These are phyloP conservation scores for Drosophila sechellia DNA, from an alignment of 1,140 invertebrate species.

Conservation along the genomic window DNA sequence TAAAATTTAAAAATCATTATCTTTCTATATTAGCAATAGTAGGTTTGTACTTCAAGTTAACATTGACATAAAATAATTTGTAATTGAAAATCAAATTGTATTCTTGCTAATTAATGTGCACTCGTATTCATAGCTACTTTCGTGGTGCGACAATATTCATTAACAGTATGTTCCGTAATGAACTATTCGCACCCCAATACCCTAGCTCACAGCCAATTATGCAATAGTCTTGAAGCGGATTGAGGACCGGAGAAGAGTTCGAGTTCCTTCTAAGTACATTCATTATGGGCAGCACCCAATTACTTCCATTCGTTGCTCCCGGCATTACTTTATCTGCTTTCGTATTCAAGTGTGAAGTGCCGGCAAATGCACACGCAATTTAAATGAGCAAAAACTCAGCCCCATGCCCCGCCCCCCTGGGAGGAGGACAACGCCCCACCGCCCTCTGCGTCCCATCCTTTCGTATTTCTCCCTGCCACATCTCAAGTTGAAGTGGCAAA, in stretches of 20 bases:
- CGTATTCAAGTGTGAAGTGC: constrained; percentile 81
- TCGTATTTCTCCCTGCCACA: constrained; percentile 19
- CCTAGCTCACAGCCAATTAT: constrained; percentile 39
- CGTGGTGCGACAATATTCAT: constrained; percentile 39
- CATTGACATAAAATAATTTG: too few relatives aligned
- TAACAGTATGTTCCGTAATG: constrained; percentile 35
- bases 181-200: constrained; percentile 17
- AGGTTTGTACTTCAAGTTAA: too few relatives aligned
- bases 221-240: constrained; percentile 38
- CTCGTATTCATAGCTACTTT: neutral
- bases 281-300: constrained; percentile 74
- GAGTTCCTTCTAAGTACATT: constrained; percentile 43
- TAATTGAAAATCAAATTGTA: too few relatives aligned
- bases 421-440: neutral
- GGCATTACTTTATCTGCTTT: constrained; percentile 82
- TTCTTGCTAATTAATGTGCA: neutral
- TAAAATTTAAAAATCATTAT: too few relatives aligned
- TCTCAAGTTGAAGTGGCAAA: constrained; percentile 63
- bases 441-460: neutral
- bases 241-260: constrained; percentile 19
- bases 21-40: too few relatives aligned
- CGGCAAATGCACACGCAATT: constrained; percentile 80
- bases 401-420: constrained; percentile 13
- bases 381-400: constrained; percentile 66
- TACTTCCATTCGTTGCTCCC: constrained; percentile 66